These are phyloP conservation scores for Drosophila mayri DNA, from an alignment of 1,140 invertebrate genomes.

Conservation along the genomic window DNA sequence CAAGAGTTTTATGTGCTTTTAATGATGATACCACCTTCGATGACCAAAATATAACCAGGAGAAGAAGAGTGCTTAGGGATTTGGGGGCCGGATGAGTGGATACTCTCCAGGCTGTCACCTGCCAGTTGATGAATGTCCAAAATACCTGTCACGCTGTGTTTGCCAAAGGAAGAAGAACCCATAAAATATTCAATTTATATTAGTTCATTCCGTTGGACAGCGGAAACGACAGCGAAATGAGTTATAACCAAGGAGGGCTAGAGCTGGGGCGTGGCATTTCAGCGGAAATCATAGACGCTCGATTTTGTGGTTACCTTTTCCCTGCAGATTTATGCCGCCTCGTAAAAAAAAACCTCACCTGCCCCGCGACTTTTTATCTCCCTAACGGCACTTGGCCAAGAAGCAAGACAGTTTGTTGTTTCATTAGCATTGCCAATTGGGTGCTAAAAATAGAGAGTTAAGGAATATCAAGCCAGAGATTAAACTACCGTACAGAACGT, in stretches of 20 bases:
- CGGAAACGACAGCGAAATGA: constrained; percentile 63
- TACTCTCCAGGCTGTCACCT: constrained; percentile 41
- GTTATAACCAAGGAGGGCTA: constrained; percentile 58
- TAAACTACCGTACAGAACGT: constrained; percentile 12
- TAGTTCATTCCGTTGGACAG: constrained; percentile 58
- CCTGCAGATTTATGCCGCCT: constrained; percentile 47
- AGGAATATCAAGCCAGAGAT: constrained; percentile 8
- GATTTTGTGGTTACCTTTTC: not conserved
- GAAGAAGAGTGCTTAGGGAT: not conserved
- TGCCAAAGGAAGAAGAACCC: constrained; percentile 14
- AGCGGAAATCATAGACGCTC: constrained; percentile 15
- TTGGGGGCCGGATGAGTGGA: not conserved
- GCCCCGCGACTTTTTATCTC: constrained; percentile 20
- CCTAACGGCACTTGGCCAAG: constrained; percentile 18
- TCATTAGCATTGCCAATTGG: constrained; percentile 31
- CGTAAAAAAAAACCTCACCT: constrained; percentile 55
- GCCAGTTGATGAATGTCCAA: constrained; percentile 57
- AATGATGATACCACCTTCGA: constrained; percentile 58
- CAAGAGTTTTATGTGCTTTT: constrained; percentile 40
- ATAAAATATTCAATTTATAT: constrained; percentile 76
- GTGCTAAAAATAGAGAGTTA: constrained; percentile 22
- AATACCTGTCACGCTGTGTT: constrained; percentile 39
- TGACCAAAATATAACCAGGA: constrained; percentile 22
- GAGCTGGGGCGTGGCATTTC: not conserved
- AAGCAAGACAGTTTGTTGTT: not conserved